Percentiles rank a stretch among this genome's conserved stretches.
phyloP scores from a whole-genome alignment of 2,113 vertebrate genomes.

The Paraplagusia blochii region DNA sequence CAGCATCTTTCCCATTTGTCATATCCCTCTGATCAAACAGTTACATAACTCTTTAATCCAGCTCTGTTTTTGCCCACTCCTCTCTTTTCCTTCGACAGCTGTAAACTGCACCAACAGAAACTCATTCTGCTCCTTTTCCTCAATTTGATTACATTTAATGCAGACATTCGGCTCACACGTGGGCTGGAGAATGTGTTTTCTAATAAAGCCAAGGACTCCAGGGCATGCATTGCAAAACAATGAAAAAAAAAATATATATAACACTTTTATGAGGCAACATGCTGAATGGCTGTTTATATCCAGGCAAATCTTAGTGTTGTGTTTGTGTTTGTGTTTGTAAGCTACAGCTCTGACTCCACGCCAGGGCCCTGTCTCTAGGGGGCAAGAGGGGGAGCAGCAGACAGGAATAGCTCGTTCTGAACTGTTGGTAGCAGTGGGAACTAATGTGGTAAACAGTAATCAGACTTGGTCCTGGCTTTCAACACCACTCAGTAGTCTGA shows the following conservation, averaged over 20 bases:
- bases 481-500: slow-evolving; percentile 23
- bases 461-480: slow-evolving; percentile 42
- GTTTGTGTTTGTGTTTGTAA: slow-evolving; percentile 36
- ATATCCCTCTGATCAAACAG: slow-evolving; percentile 53
- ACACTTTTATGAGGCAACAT: background rate
- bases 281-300: slow-evolving; percentile 3
- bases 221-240: background rate
- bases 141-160: slow-evolving; percentile 18
- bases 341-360: slow-evolving; percentile 32
- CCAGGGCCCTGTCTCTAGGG: slow-evolving; percentile 31
- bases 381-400: slow-evolving; percentile 11
- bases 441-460: slow-evolving; percentile 45
- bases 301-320: slow-evolving; percentile 23
- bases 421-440: slow-evolving; percentile 37
- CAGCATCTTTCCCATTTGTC: slow-evolving; percentile 46
- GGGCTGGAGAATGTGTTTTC: slow-evolving; percentile 8
- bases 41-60: slow-evolving; percentile 71
- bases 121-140: background rate
- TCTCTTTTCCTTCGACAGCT: slow-evolving; percentile 23
- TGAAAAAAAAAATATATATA: background rate
- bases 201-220: slow-evolving; percentile 19
- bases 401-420: slow-evolving; percentile 67
- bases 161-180: background rate
- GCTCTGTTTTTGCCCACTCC: slow-evolving; percentile 34
- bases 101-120: slow-evolving; percentile 35